Percentiles rank a stretch among this genome's conserved stretches.
Conservation (phyloP, 2,113 vertebrate species). For the Illadopsis cleaveri region DNA sequence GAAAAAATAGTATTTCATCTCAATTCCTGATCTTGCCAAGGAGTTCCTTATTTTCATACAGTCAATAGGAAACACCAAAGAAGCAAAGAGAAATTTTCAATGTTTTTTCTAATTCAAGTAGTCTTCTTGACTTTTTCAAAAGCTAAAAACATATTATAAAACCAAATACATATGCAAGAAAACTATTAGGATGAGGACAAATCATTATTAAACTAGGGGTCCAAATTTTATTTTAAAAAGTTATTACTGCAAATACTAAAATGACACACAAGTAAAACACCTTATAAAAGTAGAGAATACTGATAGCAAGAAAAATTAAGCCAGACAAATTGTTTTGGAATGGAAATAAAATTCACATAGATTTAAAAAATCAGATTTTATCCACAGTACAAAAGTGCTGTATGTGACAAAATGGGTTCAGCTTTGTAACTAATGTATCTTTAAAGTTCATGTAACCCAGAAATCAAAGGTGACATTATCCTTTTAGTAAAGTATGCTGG, state of each 20-base stretch:
- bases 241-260: slow-evolving; percentile 14
- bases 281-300: neutral
- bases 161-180: neutral
- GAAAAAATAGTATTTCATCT: neutral
- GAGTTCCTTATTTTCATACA: neutral
- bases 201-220: neutral
- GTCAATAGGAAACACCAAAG: neutral
- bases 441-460: neutral
- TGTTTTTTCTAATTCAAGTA: neutral
- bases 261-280: neutral
- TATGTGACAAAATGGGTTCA: neutral
- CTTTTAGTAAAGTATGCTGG: neutral
- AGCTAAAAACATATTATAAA: neutral
- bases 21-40: neutral
- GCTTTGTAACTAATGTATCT: neutral
- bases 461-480: neutral
- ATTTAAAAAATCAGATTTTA: neutral
- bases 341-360: neutral
- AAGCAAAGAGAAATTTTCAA: neutral
- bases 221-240: slow-evolving; percentile 2
- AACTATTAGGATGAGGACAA: neutral
- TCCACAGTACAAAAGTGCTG: neutral
- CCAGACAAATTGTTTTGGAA: neutral
- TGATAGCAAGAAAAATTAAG: neutral
- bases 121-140: neutral